phyloP scores from a whole-genome alignment of 2,888 invertebrate species.

The Sinodicranocentrus sp. region DNA sequence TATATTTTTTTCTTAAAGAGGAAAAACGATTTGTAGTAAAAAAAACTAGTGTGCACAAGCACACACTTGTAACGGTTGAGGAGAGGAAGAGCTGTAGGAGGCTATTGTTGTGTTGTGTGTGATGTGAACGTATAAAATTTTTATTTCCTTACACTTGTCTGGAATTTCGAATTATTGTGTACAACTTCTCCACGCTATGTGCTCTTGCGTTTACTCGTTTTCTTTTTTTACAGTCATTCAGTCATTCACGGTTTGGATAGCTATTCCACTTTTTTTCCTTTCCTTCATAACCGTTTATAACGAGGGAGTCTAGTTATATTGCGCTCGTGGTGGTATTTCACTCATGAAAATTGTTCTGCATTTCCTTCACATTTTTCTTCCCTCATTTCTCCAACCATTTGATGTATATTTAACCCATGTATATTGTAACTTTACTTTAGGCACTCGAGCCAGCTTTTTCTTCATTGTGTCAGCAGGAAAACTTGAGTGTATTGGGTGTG shows the following conservation, averaged over 20 bases:
- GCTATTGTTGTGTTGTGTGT: constrained; percentile 47
- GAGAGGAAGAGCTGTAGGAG: constrained; percentile 1
- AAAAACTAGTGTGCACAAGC: background rate
- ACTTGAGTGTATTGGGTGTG: background rate
- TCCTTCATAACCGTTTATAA: background rate
- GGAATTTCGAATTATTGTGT: constrained; percentile 45
- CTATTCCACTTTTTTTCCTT: background rate
- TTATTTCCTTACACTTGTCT: constrained; percentile 50
- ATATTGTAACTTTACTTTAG: background rate
- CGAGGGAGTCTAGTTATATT: background rate
- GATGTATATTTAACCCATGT: background rate
- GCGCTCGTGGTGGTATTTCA: constrained; percentile 6
- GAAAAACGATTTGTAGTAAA: constrained; percentile 43
- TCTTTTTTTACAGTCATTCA: constrained; percentile 1
- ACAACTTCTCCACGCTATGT: background rate
- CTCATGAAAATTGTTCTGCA: background rate
- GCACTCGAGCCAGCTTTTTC: background rate
- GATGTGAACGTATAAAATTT: constrained; percentile 37
- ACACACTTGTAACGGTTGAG: background rate
- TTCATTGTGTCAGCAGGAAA: too few species aligned
- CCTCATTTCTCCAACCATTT: background rate
- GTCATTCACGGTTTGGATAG: background rate
- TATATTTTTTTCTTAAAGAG: constrained; percentile 5
- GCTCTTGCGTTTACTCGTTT: background rate
- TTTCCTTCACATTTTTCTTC: background rate